Evolutionary conservation across 2,113 vertebrate genomes (phyloP).

Genomic region (Pseudonaja textilis): DNA sequence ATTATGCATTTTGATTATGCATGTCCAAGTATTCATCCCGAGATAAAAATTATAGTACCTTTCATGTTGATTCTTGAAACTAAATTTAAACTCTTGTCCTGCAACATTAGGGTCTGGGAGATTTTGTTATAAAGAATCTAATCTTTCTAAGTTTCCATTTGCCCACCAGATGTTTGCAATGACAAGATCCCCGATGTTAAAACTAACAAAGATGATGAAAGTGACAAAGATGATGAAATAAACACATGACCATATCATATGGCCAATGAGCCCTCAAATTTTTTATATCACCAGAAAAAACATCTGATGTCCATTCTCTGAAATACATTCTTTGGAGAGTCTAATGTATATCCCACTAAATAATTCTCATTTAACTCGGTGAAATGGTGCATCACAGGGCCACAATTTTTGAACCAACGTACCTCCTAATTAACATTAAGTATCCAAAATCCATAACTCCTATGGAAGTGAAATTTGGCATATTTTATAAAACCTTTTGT

Average conservation of each 20-base stretch:
- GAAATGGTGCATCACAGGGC: neutral
- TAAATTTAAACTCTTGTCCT: no score
- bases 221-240: constrained; percentile 15
- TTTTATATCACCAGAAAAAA: neutral
- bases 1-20: neutral
- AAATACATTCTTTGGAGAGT: neutral
- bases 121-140: constrained; percentile 35
- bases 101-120: no score
- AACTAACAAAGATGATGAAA: constrained; percentile 67
- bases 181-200: constrained; percentile 69
- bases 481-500: neutral
- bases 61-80: constrained; percentile 50
- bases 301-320: neutral
- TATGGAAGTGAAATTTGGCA: neutral
- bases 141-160: constrained; percentile 59
- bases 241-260: neutral
- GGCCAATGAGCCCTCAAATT: no score
- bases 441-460: neutral
- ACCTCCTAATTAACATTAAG: neutral
- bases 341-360: neutral
- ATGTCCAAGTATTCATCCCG: neutral
- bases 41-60: constrained; percentile 54
- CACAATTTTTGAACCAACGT: neutral
- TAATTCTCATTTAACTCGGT: neutral
- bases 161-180: constrained; percentile 75